Percentiles rank a stretch among this genome's conserved stretches.
phyloP scores from a whole-genome alignment of 2,113 vertebrate genomes.

The Chaetops frenatus region DNA sequence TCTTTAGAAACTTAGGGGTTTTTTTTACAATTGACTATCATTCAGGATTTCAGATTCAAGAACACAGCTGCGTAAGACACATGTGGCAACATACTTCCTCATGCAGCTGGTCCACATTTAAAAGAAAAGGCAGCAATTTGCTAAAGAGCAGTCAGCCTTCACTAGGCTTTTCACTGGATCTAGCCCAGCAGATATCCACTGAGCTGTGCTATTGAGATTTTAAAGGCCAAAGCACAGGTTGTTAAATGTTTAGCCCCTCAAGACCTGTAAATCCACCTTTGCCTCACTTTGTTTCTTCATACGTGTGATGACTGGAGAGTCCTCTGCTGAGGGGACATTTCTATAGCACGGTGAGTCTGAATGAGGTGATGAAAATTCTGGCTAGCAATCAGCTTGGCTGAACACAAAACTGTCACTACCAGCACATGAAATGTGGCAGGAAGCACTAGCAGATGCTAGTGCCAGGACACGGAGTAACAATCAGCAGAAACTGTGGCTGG shows the following conservation, averaged over 20 bases:
- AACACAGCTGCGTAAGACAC: background rate
- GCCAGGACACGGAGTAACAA: background rate
- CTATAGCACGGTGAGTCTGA: background rate
- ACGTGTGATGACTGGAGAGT: background rate
- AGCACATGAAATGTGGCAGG: background rate
- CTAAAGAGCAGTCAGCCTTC: background rate
- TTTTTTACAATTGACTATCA: background rate
- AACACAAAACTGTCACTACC: background rate
- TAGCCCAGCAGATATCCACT: background rate
- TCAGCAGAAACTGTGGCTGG: background rate
- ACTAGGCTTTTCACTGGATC: background rate
- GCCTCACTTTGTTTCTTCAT: background rate
- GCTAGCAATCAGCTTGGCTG: accelerated
- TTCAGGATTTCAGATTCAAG: background rate
- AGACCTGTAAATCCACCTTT: background rate
- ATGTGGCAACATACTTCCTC: background rate
- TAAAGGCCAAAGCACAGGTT: background rate
- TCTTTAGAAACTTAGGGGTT: accelerated
- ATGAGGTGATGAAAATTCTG: background rate
- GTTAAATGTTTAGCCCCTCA: background rate
- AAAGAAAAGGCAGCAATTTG: background rate
- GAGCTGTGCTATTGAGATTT: background rate
- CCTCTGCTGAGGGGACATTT: background rate
- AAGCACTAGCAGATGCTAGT: background rate
- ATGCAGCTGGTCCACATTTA: background rate